These are phyloP conservation scores for Elaphurus davidianus DNA, from an alignment of 2,113 vertebrate species.

Conservation along the genomic window DNA sequence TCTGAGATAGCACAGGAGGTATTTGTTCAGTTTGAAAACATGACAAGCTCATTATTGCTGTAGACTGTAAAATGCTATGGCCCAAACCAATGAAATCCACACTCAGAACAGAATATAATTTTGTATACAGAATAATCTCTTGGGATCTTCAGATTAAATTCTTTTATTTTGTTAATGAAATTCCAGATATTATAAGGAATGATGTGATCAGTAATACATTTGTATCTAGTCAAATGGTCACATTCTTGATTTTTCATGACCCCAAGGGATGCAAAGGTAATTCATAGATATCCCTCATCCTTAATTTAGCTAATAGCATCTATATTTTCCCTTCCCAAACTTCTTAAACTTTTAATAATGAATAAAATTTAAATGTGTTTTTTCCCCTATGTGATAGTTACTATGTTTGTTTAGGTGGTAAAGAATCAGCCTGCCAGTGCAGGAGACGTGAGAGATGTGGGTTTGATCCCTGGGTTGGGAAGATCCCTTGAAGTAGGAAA, in stretches of 20 bases:
- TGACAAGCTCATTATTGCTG: conserved; percentile 2
- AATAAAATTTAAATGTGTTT: neutral
- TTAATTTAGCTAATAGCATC: conserved; percentile 17
- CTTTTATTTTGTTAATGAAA: neutral
- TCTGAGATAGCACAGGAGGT: neutral
- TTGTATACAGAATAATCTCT: neutral
- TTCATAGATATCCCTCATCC: neutral
- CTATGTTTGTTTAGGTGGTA: neutral
- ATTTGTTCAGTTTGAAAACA: neutral
- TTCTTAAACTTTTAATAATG: neutral
- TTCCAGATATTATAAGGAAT: neutral
- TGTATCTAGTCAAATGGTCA: neutral
- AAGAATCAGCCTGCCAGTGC: neutral
- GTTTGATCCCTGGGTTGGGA: neutral
- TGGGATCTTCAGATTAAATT: neutral
- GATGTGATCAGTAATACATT: neutral
- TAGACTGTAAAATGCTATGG: neutral
- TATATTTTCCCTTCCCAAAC: neutral
- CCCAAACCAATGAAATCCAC: neutral
- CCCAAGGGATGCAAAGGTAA: neutral
- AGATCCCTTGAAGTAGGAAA: neutral
- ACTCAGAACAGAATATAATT: neutral
- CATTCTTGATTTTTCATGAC: neutral
- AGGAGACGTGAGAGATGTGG: neutral
- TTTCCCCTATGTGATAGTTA: neutral